Base-by-base conservation (phyloP, 2,797 vertebrate species). In the Neoniphon sammara region DNA sequence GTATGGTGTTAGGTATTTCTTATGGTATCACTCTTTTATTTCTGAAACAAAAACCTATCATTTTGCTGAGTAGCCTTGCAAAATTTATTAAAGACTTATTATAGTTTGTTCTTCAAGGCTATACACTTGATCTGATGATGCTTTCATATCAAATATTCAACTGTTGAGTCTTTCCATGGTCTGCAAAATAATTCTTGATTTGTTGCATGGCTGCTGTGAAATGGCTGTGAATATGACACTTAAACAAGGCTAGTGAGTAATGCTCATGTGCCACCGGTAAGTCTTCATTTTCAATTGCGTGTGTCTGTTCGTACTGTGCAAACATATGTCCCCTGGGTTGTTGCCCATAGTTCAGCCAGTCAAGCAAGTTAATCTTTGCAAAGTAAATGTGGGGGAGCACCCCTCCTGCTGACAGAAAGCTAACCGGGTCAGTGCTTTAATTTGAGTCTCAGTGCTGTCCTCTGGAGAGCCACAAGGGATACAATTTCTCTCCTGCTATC, bases 371-470 rank as follows among this genome's bases (percentile, higher is more conserved):
- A 81, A 84, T 92, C 74, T 80, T 78, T 73, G 52, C 34, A 66
- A 70, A 75, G 74, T 60, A 65, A 84, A 88, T 65, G 80, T 66
- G 70, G 73, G 61, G 62, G 70, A 27, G 54, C 64, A 70, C 77
- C 76, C 70, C 70, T 81, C 68, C 72, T 80, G 73, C 78, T 79
- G 69, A 77, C 82, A 81, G 70, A 85, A 79, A 81, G 65, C 82
- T 89, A 92, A 90, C 85, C 88, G 88, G 85, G 85, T 90, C 90
- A 91, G 74, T 74, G 79, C 80, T 91, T 91, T 90, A 81, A 86
- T 91, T 87, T 81, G 70, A 82, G 65, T 83, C 72, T 86, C 71
- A 53, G 62, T 76, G 68, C 71, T 66, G 76, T 88, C 70, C 77
- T 85, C 42, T 56, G 53, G 58, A 87, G 86, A 82, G 74, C 82